phyloP scores from a whole-genome alignment of 2,797 vertebrate genomes.

The Micropoecilia bifurca region DNA sequence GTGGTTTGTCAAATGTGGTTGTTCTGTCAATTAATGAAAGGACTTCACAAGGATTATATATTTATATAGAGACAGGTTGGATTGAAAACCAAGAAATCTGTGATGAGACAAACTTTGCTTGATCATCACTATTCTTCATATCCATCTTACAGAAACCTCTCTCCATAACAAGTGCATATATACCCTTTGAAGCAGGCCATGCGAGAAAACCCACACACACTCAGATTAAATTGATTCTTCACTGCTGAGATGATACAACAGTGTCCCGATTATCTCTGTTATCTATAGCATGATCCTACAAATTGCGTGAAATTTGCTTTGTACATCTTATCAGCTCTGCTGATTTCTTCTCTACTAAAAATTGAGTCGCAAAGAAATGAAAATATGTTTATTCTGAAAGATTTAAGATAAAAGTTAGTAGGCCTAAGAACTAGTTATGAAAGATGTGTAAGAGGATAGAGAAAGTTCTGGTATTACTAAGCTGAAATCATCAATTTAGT shows the following conservation, averaged over 20 bases:
- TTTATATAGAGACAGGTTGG: neutral
- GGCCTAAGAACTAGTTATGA: neutral
- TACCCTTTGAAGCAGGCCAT: neutral
- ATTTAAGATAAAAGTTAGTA: neutral
- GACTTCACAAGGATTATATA: neutral
- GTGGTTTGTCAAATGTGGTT: neutral
- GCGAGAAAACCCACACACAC: neutral
- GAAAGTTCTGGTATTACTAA: neutral
- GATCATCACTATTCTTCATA: neutral
- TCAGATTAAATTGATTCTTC: conserved; percentile 1
- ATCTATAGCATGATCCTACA: neutral
- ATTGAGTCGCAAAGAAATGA: neutral
- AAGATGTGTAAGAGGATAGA: neutral
- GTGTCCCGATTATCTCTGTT: neutral
- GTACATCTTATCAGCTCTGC: neutral
- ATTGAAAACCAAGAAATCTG: neutral
- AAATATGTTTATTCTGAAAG: neutral
- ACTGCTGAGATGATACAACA: neutral
- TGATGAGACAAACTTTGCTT: neutral
- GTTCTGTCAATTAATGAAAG: neutral
- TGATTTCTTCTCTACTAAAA: neutral
- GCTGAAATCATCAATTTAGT: neutral
- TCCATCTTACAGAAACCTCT: neutral
- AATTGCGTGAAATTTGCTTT: neutral
- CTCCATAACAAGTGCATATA: neutral